phyloP scores from a whole-genome alignment of 2,113 vertebrate genomes.

The Stegastes partitus region DNA sequence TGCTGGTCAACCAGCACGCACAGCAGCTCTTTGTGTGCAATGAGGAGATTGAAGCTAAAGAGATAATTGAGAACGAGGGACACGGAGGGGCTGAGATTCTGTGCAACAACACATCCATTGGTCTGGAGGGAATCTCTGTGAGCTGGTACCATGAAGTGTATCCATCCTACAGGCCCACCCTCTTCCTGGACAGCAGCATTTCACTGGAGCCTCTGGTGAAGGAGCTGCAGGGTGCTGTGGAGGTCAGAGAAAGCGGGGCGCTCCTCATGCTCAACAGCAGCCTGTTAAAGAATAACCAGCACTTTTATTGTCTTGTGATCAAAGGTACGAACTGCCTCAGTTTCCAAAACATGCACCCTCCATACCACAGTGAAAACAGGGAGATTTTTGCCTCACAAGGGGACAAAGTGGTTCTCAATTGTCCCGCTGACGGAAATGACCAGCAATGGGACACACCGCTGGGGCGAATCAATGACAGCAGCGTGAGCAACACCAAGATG shows the following conservation, averaged over 20 bases:
- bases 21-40: conserved; percentile 74
- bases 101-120: conserved; percentile 57
- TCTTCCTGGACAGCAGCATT: conserved; percentile 76
- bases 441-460: conserved; percentile 79
- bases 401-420: conserved; percentile 72
- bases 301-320: conserved; percentile 75
- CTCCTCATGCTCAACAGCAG: conserved; percentile 58
- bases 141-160: conserved; percentile 77
- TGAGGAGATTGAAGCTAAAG: conserved; percentile 40
- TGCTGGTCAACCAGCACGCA: conserved; percentile 10
- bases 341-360: conserved; percentile 69
- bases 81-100: conserved; percentile 44
- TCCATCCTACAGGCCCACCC: conserved; percentile 34
- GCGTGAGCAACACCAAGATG: not conserved
- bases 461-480: conserved; percentile 54
- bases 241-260: conserved; percentile 59
- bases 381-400: conserved; percentile 63
- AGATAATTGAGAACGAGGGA: conserved; percentile 50
- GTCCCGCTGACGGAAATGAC: conserved; percentile 41
- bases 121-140: conserved; percentile 46
- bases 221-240: conserved; percentile 45
- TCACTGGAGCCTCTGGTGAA: conserved; percentile 63
- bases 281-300: conserved; percentile 37
- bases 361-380: conserved; percentile 43
- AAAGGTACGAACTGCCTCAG: conserved; percentile 63